phyloP scores from a whole-genome alignment of 2,797 vertebrate genomes.

The Propithecus deckenii region DNA sequence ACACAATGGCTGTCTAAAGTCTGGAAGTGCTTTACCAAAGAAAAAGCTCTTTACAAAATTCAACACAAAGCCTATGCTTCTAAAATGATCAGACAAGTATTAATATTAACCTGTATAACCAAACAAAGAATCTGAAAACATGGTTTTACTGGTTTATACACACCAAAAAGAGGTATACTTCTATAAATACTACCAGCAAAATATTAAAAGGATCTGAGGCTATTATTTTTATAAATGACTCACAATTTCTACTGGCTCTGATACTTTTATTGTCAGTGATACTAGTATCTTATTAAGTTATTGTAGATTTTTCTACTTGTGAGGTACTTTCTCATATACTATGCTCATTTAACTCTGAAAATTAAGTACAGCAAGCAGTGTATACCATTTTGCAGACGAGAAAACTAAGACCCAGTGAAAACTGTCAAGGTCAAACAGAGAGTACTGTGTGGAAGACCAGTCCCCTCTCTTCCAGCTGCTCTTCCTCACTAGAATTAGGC shows the following conservation, averaged over 20 bases:
- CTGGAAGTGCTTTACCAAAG: constrained; percentile 16
- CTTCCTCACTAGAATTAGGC: background rate
- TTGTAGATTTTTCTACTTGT: background rate
- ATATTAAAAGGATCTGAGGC: background rate
- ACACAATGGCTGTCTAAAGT: constrained; percentile 12
- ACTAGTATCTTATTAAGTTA: background rate
- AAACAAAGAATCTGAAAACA: constrained; percentile 52
- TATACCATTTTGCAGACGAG: background rate
- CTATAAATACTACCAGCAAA: background rate
- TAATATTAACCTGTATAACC: constrained; percentile 33
- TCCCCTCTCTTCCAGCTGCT: background rate
- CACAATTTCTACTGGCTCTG: background rate
- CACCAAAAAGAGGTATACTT: background rate
- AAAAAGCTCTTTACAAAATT: constrained; percentile 18
- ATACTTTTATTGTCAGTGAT: background rate
- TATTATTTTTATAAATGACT: background rate
- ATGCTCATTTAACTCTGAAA: background rate
- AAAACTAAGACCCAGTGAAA: background rate
- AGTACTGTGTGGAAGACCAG: background rate
- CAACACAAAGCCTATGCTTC: background rate
- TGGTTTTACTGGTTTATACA: background rate
- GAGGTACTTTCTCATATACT: background rate
- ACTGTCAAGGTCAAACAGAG: background rate
- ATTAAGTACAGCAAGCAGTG: background rate
- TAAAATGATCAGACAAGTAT: constrained; percentile 6